These are phyloP conservation scores for Zeus faber DNA, from an alignment of 2,113 vertebrate genomes.

Conservation along the genomic window DNA sequence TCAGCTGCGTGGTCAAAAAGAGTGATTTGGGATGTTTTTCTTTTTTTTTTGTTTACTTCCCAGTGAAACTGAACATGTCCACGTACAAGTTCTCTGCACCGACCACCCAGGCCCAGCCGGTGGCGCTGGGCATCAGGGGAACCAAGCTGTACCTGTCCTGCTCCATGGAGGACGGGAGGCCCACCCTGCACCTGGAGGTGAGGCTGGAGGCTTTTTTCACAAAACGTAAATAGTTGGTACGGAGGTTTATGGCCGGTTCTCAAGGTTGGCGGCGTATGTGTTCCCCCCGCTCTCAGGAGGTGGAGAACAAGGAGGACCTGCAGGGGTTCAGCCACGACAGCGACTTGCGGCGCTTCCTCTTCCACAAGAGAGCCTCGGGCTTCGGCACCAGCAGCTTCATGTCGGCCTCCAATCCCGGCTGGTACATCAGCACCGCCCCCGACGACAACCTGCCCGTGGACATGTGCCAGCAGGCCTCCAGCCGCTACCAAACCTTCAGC, in stretches of 20 bases:
- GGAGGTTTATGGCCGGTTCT: no score
- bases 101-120: constrained; percentile 17
- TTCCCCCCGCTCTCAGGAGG: constrained; percentile 27
- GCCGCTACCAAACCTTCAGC: constrained; percentile 39
- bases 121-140: constrained; percentile 57
- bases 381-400: constrained; percentile 50
- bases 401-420: constrained; percentile 49
- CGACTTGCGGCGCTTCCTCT: constrained; percentile 58
- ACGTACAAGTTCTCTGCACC: constrained; percentile 37
- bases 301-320: constrained; percentile 32
- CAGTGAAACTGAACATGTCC: constrained; percentile 65
- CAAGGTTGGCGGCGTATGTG: no score
- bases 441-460: constrained; percentile 31
- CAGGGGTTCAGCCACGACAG: constrained; percentile 2
- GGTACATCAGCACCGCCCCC: constrained; percentile 66
- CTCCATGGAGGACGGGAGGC: background rate
- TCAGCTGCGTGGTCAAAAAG: background rate
- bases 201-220: constrained; percentile 2
- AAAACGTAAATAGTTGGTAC: no score
- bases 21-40: background rate
- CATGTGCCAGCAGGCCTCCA: constrained; percentile 33
- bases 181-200: constrained; percentile 68
- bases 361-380: constrained; percentile 51
- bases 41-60: constrained; percentile 1
- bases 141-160: constrained; percentile 62